These are phyloP conservation scores for Cerceris rybyensis DNA, from an alignment of 2,888 invertebrate species.

Conservation along the genomic window DNA sequence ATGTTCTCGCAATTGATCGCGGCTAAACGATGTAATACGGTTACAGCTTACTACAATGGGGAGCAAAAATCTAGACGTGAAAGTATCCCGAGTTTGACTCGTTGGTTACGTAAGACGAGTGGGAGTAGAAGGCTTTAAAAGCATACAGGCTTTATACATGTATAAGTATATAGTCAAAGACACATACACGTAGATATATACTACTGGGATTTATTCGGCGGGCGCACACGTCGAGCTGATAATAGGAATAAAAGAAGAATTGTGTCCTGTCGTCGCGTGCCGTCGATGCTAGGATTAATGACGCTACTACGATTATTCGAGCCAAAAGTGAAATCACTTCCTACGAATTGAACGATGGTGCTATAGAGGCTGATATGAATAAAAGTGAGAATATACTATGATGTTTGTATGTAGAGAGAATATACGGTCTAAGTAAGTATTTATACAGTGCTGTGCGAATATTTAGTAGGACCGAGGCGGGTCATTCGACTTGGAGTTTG, in stretches of 20 bases:
- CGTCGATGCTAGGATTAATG: conserved; percentile 2
- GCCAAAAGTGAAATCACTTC: neutral
- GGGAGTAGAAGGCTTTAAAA: conserved; percentile 57
- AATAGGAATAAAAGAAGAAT: conserved; percentile 37
- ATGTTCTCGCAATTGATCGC: conserved; percentile 46
- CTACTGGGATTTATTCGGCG: conserved; percentile 23
- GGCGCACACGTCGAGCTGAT: conserved; percentile 12
- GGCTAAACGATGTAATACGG: conserved; percentile 67
- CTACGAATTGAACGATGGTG: neutral
- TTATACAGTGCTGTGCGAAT: no score
- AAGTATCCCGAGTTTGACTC: conserved; percentile 69
- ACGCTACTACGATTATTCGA: neutral
- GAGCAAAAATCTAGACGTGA: conserved; percentile 72
- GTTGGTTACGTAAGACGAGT: conserved; percentile 65
- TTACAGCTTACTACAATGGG: conserved; percentile 67
- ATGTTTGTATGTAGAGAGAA: neutral
- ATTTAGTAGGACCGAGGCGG: no score
- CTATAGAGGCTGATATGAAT: neutral
- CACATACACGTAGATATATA: neutral
- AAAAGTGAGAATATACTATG: neutral
- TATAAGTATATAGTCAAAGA: no score
- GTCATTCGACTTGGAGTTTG: no score
- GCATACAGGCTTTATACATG: conserved; percentile 14
- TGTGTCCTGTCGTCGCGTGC: conserved; percentile 49
- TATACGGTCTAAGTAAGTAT: no score